A percentile compares a stretch with the other conserved stretches of the same genome.
Conservation (phyloP, 2,113 vertebrate species). For the Sphyrna mokarran region DNA sequence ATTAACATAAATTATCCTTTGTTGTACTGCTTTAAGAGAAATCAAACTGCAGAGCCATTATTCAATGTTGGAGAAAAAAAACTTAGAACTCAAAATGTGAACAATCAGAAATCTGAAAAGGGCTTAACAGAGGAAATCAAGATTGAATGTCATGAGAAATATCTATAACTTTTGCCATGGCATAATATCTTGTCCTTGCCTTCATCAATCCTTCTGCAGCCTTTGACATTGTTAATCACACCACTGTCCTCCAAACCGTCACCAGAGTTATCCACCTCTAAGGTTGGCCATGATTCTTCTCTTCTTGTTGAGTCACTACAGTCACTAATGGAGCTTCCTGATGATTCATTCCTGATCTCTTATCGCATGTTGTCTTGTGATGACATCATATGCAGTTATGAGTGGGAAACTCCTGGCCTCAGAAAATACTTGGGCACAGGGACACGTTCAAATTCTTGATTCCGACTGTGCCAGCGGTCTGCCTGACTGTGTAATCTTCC, state of each 20-base stretch:
- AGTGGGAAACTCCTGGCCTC: too few species aligned
- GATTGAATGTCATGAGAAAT: not conserved
- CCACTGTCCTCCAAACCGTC: not conserved
- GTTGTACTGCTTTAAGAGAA: not conserved
- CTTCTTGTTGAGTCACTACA: not conserved
- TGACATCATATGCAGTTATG: too few species aligned
- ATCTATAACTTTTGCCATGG: not conserved
- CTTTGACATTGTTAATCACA: not conserved
- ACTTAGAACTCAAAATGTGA: not conserved
- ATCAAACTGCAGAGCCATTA: not conserved
- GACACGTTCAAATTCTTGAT: too few species aligned
- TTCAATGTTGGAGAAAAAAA: not conserved
- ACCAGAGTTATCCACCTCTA: not conserved
- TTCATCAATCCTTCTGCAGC: not conserved
- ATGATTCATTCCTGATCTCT: too few species aligned
- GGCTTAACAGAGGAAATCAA: not conserved
- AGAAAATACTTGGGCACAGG: too few species aligned
- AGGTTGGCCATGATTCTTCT: not conserved
- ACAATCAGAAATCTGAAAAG: not conserved
- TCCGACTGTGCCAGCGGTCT: too few species aligned
- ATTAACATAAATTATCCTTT: not conserved
- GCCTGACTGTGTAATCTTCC: too few species aligned
- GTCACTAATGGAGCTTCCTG: not conserved
- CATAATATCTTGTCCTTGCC: not conserved
- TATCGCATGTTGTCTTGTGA: too few species aligned